Evolutionary conservation across 2,888 invertebrate species (phyloP), one percentile per base, ranked within the genome.

Genomic region (Rhagium mordax): DNA sequence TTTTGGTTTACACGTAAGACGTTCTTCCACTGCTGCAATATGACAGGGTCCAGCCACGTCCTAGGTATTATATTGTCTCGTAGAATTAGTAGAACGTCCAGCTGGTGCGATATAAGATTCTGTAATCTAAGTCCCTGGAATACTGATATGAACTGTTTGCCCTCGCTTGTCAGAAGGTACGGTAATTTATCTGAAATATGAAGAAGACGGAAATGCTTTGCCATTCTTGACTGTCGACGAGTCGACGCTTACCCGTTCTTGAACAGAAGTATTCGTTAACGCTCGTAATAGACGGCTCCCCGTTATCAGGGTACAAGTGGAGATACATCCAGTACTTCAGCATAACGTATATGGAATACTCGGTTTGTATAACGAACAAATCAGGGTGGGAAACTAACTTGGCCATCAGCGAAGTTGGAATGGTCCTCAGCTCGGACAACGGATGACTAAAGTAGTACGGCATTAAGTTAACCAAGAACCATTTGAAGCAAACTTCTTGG

Each of bases 291-390:
- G 79, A 78, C 7, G 83, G 81, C 65, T 83, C 82, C 2, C 76
- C 79, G 4, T 78, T 80, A 13, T 74, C 78, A 20, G 78, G 88
- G 85, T 90, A 88, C 59, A 91, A 81, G 73, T 89, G 88, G 59
- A 92, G 82, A 80, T 90, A 93, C 81, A 92, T 88, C 94, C 94
- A 95, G 81, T 91, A 90, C 81, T 94, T 91, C 18, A 95, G 84
- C 84, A 94, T 87, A 60, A 92, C 91, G 79, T 95, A 95, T 49
- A 94, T 87, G 33, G 94, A 93, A 86, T 94, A 94, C 87, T 95
- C 95, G 0, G 94, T 94, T 87, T 94, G 94, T 89, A 94, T 91
- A 1, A 94, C 94, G 83, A 92, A 92, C 72, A 95, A 88, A 80
- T 93, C 90, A 0, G 92, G 90, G 84, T 93, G 92, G 10, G 89